Evolutionary conservation across 1,140 invertebrate species (phyloP).

Genomic region (Drosophila repleta): DNA sequence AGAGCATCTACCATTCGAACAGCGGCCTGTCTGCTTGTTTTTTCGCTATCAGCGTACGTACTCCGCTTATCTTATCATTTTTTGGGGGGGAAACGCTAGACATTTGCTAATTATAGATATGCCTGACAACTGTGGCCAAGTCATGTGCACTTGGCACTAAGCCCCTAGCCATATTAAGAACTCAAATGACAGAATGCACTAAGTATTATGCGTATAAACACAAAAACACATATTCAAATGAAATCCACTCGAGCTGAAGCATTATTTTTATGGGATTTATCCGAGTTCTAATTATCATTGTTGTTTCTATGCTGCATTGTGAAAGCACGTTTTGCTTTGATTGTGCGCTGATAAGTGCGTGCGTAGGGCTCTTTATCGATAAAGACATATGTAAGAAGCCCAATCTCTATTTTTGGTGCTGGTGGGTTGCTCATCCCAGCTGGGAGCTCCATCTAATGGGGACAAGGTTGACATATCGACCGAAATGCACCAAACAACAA

Average conservation of each 20-base stretch:
- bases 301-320: conserved; percentile 19
- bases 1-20: not conserved
- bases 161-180: not conserved
- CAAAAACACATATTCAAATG: not conserved
- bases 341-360: conserved; percentile 64
- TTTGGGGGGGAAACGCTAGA: conserved; percentile 21
- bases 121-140: conserved; percentile 24
- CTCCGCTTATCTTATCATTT: conserved; percentile 58
- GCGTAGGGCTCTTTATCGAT: conserved; percentile 49
- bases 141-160: conserved; percentile 44
- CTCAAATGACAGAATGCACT: conserved; percentile 35
- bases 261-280: conserved; percentile 24
- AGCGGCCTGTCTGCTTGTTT: not conserved
- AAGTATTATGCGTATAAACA: not conserved
- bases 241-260: conserved; percentile 16
- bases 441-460: conserved; percentile 60
- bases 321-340: conserved; percentile 61
- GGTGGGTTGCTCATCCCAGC: conserved; percentile 57
- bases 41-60: conserved; percentile 16
- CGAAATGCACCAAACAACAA: conserved; percentile 25
- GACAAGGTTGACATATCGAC: conserved; percentile 66
- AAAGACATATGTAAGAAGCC: conserved; percentile 23
- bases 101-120: conserved; percentile 78
- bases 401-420: not conserved
- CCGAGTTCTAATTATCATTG: not conserved